phyloP scores from a whole-genome alignment of 1,140 invertebrate genomes.

The Eciton burchellii region DNA sequence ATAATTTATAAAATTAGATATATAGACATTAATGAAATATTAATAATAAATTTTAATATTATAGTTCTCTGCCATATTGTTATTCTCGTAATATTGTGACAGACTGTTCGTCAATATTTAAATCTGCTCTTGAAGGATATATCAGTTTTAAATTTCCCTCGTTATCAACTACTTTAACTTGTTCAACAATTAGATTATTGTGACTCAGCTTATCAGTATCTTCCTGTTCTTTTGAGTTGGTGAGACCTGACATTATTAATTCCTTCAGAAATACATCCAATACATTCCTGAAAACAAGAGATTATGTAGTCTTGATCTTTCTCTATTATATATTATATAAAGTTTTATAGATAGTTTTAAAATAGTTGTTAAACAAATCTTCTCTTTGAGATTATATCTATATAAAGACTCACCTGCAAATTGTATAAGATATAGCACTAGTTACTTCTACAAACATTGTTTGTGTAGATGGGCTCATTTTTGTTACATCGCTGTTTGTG shows the following conservation, averaged over 20 bases:
- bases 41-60: constrained; percentile 1
- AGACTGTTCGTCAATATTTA: constrained; percentile 85
- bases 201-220: constrained; percentile 51
- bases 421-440: constrained; percentile 88
- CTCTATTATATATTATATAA: background rate
- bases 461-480: constrained; percentile 89
- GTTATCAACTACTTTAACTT: constrained; percentile 90
- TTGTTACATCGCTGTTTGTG: constrained; percentile 92
- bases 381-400: constrained; percentile 3
- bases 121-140: constrained; percentile 92
- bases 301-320: too few species aligned
- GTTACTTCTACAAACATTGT: constrained; percentile 93
- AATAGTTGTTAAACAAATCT: constrained; percentile 8
- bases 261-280: constrained; percentile 89
- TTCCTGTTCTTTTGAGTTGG: constrained; percentile 74
- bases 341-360: constrained; percentile 13
- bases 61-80: constrained; percentile 38
- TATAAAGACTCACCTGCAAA: constrained; percentile 86
- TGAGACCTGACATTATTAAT: constrained; percentile 87
- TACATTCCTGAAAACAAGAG: constrained; percentile 84
- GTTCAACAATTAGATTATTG: constrained; percentile 86
- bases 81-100: constrained; percentile 81
- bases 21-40: constrained; percentile 17
- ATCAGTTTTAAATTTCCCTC: constrained; percentile 90
- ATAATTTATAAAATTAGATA: too few species aligned